phyloP scores from a whole-genome alignment of 2,113 vertebrate genomes.

The Barbus barbus region DNA sequence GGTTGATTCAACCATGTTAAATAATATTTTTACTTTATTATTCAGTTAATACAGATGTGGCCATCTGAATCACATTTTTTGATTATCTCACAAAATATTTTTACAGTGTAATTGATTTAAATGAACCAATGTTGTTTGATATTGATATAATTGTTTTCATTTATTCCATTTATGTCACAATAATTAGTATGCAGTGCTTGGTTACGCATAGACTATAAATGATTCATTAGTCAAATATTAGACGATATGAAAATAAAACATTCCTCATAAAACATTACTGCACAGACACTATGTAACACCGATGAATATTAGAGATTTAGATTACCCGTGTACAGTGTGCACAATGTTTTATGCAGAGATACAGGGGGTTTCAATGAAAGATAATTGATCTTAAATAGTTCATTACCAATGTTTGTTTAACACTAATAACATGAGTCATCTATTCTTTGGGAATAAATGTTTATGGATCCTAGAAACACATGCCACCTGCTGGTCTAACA shows the following conservation, averaged over 20 bases:
- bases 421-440: conserved; percentile 33
- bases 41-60: background rate
- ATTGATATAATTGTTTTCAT: background rate
- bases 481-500: conserved; percentile 41
- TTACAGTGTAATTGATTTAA: background rate
- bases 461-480: conserved; percentile 5
- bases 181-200: background rate
- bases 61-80: background rate
- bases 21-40: background rate
- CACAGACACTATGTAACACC: background rate
- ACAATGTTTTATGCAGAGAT: conserved; percentile 40
- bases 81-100: background rate
- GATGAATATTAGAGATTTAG: background rate
- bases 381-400: conserved; percentile 29
- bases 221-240: background rate
- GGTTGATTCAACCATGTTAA: background rate
- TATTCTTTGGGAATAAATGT: background rate
- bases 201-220: background rate
- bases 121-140: background rate
- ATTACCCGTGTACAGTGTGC: background rate
- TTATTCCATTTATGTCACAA: background rate
- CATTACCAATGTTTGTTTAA: conserved; percentile 43
- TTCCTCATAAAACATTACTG: background rate
- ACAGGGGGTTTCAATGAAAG: conserved; percentile 26
- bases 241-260: background rate